A percentile compares a stretch with the other conserved stretches of the same genome.
Evolutionary conservation across 2,888 invertebrate species (phyloP).

Genomic region (Harpagoxenus sublaevis): DNA sequence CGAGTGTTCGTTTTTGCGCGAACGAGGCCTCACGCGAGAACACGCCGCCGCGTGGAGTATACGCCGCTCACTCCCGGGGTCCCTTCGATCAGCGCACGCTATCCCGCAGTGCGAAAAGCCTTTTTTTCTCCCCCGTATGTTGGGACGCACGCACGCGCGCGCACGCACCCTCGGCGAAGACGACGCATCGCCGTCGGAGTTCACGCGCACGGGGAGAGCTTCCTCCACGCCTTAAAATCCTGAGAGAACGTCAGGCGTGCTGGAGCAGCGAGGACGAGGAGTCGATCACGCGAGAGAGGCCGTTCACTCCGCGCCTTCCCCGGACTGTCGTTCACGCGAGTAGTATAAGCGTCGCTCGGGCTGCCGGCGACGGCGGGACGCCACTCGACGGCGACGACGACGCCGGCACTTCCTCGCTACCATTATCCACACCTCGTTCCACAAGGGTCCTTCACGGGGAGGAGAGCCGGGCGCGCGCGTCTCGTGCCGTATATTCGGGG

Average conservation of each 20-base stretch:
- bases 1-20: background rate
- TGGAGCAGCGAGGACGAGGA: background rate
- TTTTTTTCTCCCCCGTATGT: slow-evolving; percentile 26
- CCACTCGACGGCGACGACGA: slow-evolving; percentile 68
- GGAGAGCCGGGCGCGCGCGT: slow-evolving; percentile 23
- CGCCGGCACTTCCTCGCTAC: slow-evolving; percentile 71
- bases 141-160: slow-evolving; percentile 38
- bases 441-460: background rate
- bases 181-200: slow-evolving; percentile 48
- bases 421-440: slow-evolving; percentile 61
- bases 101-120: slow-evolving; percentile 45
- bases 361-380: slow-evolving; percentile 73
- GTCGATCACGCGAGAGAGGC: slow-evolving; percentile 41
- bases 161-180: slow-evolving; percentile 55
- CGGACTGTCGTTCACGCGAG: slow-evolving; percentile 65
- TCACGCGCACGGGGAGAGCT: slow-evolving; percentile 50
- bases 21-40: slow-evolving; percentile 23
- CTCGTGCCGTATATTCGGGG: slow-evolving; percentile 7
- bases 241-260: slow-evolving; percentile 8
- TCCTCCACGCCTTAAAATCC: slow-evolving; percentile 49
- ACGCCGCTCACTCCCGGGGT: slow-evolving; percentile 15
- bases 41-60: slow-evolving; percentile 29
- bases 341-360: slow-evolving; percentile 62
- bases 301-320: slow-evolving; percentile 67
- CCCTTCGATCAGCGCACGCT: slow-evolving; percentile 43